These are phyloP conservation scores for Beris chalybata DNA, from an alignment of 2,888 invertebrate species.

Conservation along the genomic window DNA sequence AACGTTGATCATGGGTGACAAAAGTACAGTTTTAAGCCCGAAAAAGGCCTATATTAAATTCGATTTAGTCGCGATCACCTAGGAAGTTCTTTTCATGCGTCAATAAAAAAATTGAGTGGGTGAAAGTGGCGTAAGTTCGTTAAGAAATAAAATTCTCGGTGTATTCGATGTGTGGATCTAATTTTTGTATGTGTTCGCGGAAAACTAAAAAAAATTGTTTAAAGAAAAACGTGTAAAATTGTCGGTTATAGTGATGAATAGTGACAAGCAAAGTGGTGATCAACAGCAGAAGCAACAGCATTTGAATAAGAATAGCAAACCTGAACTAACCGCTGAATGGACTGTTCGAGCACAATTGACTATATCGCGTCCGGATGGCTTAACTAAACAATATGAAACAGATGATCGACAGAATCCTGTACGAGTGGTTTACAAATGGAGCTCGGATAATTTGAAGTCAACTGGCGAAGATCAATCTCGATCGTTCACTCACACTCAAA, in stretches of 20 bases:
- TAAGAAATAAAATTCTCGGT: slow-evolving; percentile 18
- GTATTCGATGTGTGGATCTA: slow-evolving; percentile 6
- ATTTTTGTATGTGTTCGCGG: slow-evolving; percentile 3
- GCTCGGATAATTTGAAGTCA: slow-evolving; percentile 57
- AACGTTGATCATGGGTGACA: too few relatives aligned
- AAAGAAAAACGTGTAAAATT: neutral
- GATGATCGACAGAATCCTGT: slow-evolving; percentile 52
- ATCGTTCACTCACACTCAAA: slow-evolving; percentile 36
- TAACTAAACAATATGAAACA: slow-evolving; percentile 45
- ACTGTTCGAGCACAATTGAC: slow-evolving; percentile 70
- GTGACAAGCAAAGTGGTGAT: slow-evolving; percentile 31
- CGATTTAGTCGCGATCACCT: slow-evolving; percentile 16
- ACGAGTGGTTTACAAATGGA: slow-evolving; percentile 57
- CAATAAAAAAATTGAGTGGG: slow-evolving; percentile 32
- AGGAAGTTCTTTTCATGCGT: slow-evolving; percentile 18
- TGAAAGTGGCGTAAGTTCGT: slow-evolving; percentile 33
- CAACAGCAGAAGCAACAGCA: slow-evolving; percentile 21
- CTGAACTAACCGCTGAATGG: slow-evolving; percentile 63
- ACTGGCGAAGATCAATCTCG: slow-evolving; percentile 46
- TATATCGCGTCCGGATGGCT: slow-evolving; percentile 59
- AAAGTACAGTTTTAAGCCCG: slow-evolving; percentile 2
- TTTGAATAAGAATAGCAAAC: slow-evolving; percentile 1
- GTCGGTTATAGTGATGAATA: slow-evolving; percentile 33
- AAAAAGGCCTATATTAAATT: slow-evolving; percentile 28
- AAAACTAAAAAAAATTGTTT: neutral